Conservation (phyloP, 2,797 vertebrate species). For the Rhabdomys pumilio region DNA sequence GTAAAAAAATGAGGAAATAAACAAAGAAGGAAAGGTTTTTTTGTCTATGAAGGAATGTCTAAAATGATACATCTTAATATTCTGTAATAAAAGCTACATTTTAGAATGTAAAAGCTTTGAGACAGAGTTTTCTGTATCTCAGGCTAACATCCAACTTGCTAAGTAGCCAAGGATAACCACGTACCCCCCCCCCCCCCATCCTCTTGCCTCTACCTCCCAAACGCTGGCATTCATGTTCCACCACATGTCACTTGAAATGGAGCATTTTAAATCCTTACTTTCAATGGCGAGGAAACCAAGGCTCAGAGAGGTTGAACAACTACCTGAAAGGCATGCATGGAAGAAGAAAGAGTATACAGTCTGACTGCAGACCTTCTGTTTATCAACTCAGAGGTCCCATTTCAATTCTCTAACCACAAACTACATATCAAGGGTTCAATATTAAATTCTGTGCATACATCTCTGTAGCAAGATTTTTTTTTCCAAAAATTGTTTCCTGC, state of each 20-base stretch:
- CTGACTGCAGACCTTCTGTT: neutral
- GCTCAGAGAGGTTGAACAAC: neutral
- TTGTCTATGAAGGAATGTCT: neutral
- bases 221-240: neutral
- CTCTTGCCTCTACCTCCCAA: neutral
- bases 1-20: no score
- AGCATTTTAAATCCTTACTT: no score
- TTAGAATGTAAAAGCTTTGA: neutral
- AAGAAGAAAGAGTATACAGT: fast-evolving
- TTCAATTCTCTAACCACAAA: neutral
- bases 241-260: neutral
- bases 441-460: neutral
- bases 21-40: neutral
- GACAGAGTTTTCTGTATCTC: neutral
- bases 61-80: neutral
- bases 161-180: neutral
- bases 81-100: neutral
- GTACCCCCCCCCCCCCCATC: fast-evolving
- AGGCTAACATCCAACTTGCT: neutral
- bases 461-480: neutral
- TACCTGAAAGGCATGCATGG: no score
- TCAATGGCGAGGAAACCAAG: neutral
- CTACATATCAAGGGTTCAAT: neutral
- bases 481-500: neutral
- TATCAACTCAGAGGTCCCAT: no score